Percentiles rank a stretch among this genome's conserved stretches.
These are phyloP conservation scores for Abramis brama DNA, from an alignment of 2,113 vertebrate genomes.

Conservation along the genomic window DNA sequence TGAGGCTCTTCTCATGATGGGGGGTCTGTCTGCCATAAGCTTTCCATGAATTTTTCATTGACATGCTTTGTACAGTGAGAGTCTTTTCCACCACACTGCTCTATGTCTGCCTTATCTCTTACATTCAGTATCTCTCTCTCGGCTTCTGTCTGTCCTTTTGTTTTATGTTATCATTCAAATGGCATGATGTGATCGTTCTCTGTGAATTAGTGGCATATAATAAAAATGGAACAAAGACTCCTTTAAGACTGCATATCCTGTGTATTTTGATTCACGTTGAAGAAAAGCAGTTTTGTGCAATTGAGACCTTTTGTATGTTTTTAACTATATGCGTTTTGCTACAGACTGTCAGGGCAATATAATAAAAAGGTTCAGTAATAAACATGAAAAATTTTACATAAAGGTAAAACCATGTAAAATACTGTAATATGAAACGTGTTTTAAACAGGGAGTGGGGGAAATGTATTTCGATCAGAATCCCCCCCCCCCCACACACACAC, in stretches of 20 bases:
- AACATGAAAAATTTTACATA: too few relatives aligned
- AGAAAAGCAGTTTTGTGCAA: not conserved
- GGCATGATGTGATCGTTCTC: not conserved
- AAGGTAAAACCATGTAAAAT: not conserved
- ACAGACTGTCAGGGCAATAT: too few relatives aligned
- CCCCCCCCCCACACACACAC: too few relatives aligned
- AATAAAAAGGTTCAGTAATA: too few relatives aligned
- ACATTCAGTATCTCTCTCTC: not conserved
- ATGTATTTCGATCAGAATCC: not conserved
- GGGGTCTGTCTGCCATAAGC: slow-evolving; percentile 67
- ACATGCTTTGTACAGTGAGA: slow-evolving; percentile 44
- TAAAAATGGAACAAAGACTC: not conserved
- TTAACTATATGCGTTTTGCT: not conserved
- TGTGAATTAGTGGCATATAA: not conserved
- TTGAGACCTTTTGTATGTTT: not conserved
- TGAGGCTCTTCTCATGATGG: slow-evolving; percentile 59
- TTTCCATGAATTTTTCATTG: slow-evolving; percentile 74
- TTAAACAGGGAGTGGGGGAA: not conserved
- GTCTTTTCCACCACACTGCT: slow-evolving; percentile 14
- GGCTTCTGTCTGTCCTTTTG: not conserved
- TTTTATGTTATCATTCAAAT: not conserved
- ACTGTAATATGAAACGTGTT: not conserved
- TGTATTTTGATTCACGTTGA: not conserved
- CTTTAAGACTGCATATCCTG: not conserved
- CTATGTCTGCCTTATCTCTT: not conserved